Evolutionary conservation across 2,797 vertebrate species (phyloP).

Genomic region (Crocodylus rhombifer): DNA sequence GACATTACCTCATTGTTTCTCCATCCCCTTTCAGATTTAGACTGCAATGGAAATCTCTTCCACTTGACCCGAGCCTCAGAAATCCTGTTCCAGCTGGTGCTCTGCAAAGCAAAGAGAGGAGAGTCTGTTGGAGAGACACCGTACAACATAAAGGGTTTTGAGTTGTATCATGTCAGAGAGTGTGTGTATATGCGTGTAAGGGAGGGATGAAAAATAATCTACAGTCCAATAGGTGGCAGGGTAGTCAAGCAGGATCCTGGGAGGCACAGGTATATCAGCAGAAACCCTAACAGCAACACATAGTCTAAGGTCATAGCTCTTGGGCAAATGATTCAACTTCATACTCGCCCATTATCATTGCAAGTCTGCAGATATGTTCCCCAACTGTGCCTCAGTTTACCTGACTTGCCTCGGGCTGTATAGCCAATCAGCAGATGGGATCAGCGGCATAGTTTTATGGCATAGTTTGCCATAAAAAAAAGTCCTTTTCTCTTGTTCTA

Average conservation of each 20-base stretch:
- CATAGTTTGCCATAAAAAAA: background rate
- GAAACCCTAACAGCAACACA: background rate
- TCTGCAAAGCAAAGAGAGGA: background rate
- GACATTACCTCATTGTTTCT: background rate
- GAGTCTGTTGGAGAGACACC: background rate
- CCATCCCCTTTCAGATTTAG: background rate
- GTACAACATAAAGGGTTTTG: background rate
- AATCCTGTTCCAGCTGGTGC: constrained; percentile 1
- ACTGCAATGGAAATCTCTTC: background rate
- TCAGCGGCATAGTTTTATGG: background rate
- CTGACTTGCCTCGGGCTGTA: background rate
- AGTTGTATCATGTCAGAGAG: background rate
- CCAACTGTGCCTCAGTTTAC: no score
- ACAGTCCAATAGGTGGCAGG: background rate
- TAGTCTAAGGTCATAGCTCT: background rate
- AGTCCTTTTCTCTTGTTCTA: background rate
- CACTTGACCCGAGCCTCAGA: background rate
- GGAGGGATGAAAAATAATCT: background rate
- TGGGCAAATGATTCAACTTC: background rate
- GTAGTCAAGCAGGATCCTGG: no score
- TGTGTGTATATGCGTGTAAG: background rate
- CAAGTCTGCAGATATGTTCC: background rate
- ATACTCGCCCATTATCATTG: background rate
- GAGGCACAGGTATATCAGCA: background rate
- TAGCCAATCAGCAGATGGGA: background rate